phyloP scores from a whole-genome alignment of 1,140 invertebrate genomes.

The Centruroides vittatus region DNA sequence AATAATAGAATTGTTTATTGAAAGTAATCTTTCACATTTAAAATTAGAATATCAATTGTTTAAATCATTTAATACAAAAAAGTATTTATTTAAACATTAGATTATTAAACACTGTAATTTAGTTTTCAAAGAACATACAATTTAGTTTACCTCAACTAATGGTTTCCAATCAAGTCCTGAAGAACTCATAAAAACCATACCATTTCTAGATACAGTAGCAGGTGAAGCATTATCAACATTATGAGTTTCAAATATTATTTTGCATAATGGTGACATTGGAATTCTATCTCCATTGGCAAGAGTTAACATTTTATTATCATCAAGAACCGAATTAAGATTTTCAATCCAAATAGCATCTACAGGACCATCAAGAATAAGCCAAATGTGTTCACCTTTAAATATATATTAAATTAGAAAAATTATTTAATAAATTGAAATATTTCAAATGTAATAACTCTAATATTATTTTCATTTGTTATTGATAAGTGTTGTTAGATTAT shows the following conservation, averaged over 20 bases:
- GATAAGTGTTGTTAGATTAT: too few relatives aligned
- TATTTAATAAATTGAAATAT: too few relatives aligned
- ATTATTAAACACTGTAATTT: too few relatives aligned
- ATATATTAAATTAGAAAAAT: background rate
- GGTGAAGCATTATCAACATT: slow-evolving; percentile 83
- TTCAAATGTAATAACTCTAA: too few relatives aligned
- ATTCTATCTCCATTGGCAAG: slow-evolving; percentile 93
- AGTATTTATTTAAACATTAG: too few relatives aligned
- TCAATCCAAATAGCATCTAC: slow-evolving; percentile 98
- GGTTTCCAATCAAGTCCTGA: slow-evolving; percentile 85
- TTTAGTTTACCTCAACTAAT: slow-evolving; percentile 43
- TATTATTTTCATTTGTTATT: too few relatives aligned
- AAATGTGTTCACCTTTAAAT: slow-evolving; percentile 52
- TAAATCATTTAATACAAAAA: too few relatives aligned
- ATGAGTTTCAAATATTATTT: slow-evolving; percentile 96
- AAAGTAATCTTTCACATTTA: too few relatives aligned
- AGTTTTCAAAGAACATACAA: too few relatives aligned
- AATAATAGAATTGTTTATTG: too few relatives aligned
- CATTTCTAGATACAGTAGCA: slow-evolving; percentile 92
- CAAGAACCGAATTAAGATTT: slow-evolving; percentile 88
- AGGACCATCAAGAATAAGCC: slow-evolving; percentile 95
- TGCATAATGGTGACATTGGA: slow-evolving; percentile 75
- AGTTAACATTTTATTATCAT: slow-evolving; percentile 86
- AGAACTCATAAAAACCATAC: slow-evolving; percentile 97
- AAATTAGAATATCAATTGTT: too few relatives aligned